Conservation (phyloP, 2,797 vertebrate genomes). For the Delichon dasypus region DNA sequence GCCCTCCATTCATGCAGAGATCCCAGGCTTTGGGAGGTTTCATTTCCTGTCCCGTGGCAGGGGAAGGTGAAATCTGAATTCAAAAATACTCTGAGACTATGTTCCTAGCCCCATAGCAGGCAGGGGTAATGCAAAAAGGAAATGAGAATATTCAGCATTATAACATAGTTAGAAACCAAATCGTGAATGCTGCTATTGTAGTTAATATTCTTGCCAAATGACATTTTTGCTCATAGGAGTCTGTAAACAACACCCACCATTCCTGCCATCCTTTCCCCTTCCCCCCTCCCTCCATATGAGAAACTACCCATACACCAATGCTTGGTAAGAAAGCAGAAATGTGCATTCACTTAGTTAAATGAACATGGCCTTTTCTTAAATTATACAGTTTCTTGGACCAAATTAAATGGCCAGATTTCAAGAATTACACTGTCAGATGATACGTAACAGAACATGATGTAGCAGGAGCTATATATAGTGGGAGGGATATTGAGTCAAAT, state of each 20-base stretch:
- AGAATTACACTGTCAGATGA: constrained; percentile 58
- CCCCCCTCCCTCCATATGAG: background rate
- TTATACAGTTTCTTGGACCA: constrained; percentile 55
- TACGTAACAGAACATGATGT: constrained; percentile 59
- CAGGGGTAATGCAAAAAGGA: constrained; percentile 56
- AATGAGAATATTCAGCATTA: constrained; percentile 56
- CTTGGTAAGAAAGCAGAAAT: constrained; percentile 54
- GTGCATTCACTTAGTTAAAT: constrained; percentile 60
- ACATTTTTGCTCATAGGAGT: constrained; percentile 11
- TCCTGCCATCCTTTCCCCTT: background rate
- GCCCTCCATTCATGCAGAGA: constrained; percentile 52
- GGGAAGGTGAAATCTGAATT: constrained; percentile 61
- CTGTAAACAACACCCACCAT: constrained; percentile 3
- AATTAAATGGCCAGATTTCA: constrained; percentile 65
- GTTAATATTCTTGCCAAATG: constrained; percentile 25
- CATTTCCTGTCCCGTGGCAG: constrained; percentile 64
- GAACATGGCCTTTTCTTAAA: constrained; percentile 33
- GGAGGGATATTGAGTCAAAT: constrained; percentile 36
- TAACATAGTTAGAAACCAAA: constrained; percentile 19
- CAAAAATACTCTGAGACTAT: constrained; percentile 30
- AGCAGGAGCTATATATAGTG: constrained; percentile 36
- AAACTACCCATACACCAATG: background rate
- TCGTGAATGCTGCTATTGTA: constrained; percentile 42
- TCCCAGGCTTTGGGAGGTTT: constrained; percentile 45
- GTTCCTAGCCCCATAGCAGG: constrained; percentile 15